Percentiles rank a stretch among this genome's conserved stretches.
These are phyloP conservation scores for Xyliphius kryptos DNA, from an alignment of 2,113 vertebrate species.

Conservation along the genomic window DNA sequence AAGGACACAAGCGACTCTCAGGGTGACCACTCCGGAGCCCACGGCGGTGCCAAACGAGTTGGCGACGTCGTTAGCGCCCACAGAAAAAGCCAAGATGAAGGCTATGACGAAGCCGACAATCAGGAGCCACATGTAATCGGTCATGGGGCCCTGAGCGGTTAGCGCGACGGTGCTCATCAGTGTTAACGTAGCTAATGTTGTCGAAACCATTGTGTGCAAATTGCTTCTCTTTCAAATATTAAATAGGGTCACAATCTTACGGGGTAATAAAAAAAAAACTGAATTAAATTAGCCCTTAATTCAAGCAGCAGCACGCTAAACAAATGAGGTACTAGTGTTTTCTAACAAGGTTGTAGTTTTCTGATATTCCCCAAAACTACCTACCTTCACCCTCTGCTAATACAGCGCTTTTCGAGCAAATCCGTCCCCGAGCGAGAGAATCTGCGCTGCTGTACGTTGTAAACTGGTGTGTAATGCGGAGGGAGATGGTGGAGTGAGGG, in stretches of 20 bases:
- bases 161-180: conserved; percentile 32
- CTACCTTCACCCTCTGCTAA: conserved; percentile 59
- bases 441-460: conserved; percentile 48
- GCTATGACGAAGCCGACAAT: conserved; percentile 91
- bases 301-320: conserved; percentile 46
- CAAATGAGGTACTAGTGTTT: conserved; percentile 63
- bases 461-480: conserved; percentile 47
- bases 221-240: conserved; percentile 48
- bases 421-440: conserved; percentile 44
- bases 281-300: conserved; percentile 42
- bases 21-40: conserved; percentile 89
- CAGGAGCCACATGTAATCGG: conserved; percentile 75
- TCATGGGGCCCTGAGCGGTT: background rate
- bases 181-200: conserved; percentile 48
- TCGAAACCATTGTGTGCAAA: conserved; percentile 56
- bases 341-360: too few species aligned
- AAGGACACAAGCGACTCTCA: conserved; percentile 84
- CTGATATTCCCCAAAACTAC: conserved; percentile 44
- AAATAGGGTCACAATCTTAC: conserved; percentile 57
- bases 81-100: conserved; percentile 93
- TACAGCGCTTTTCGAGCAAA: conserved; percentile 49
- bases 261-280: conserved; percentile 56
- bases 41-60: conserved; percentile 97
- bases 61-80: conserved; percentile 95
- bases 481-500: conserved; percentile 48